A percentile compares a stretch with the other conserved stretches of the same genome.
These are phyloP conservation scores for Pluvialis apricaria DNA, from an alignment of 2,113 vertebrate species.

Conservation along the genomic window DNA sequence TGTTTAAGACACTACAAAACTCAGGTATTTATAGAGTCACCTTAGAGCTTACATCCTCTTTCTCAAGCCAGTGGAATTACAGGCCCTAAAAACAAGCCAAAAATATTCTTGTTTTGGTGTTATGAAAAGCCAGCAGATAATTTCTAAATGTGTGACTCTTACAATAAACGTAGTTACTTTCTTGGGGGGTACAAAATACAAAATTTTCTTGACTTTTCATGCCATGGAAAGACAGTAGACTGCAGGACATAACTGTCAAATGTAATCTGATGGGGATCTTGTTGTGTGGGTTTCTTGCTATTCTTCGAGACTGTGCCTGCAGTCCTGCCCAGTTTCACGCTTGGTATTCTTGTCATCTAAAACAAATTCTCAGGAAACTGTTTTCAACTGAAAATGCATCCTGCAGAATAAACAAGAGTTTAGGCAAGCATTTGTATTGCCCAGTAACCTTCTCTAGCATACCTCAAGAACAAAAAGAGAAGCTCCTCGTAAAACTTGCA, in stretches of 20 bases:
- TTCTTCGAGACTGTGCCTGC: not conserved
- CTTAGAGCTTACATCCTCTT: not conserved
- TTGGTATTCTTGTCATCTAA: not conserved
- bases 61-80: not conserved
- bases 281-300: not conserved
- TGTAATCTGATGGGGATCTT: not conserved
- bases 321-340: not conserved
- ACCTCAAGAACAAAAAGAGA: not conserved
- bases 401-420: not conserved
- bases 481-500: not conserved
- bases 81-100: not conserved
- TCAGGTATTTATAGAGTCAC: not conserved
- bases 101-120: not conserved
- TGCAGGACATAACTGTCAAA: not conserved
- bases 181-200: not conserved
- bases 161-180: accelerated
- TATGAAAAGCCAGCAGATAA: not conserved
- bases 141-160: not conserved
- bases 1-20: not conserved
- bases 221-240: not conserved
- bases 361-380: not conserved
- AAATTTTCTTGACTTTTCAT: not conserved
- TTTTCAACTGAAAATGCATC: not conserved
- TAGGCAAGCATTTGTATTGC: not conserved
- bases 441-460: not conserved